Percentiles rank a stretch among this genome's conserved stretches.
These are phyloP conservation scores for Muntiacus reevesi DNA, from an alignment of 2,113 vertebrate genomes.

Conservation along the genomic window DNA sequence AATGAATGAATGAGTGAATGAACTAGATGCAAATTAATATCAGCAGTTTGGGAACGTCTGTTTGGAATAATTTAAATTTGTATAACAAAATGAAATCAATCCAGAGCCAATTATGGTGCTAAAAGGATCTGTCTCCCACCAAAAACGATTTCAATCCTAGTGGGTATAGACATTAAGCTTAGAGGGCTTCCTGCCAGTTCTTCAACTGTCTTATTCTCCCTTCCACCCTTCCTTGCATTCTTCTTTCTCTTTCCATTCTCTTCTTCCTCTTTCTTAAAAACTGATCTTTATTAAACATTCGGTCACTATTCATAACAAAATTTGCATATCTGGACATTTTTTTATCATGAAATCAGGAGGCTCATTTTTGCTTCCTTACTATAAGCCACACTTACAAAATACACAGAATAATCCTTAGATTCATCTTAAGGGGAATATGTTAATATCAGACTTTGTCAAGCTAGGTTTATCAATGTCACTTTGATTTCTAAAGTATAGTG, in stretches of 20 bases:
- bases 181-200: conserved; percentile 37
- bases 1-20: background rate
- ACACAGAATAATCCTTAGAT: conserved; percentile 45
- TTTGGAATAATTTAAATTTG: background rate
- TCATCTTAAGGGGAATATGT: conserved; percentile 30
- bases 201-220: background rate
- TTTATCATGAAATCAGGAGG: conserved; percentile 28
- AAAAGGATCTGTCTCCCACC: background rate
- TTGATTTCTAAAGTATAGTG: conserved; percentile 3
- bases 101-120: background rate
- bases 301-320: conserved; percentile 61
- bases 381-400: conserved; percentile 60
- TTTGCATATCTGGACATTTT: conserved; percentile 51
- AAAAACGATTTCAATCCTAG: background rate
- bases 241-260: background rate
- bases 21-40: background rate
- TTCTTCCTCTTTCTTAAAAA: background rate
- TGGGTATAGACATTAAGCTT: conserved; percentile 26
- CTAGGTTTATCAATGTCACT: conserved; percentile 34
- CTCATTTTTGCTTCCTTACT: conserved; percentile 26
- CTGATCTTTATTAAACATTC: background rate
- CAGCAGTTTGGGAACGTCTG: background rate
- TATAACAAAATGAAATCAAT: background rate
- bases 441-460: conserved; percentile 52
- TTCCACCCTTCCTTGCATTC: background rate